Conservation (phyloP, 2,113 vertebrate species). For the Hippolais icterina region DNA sequence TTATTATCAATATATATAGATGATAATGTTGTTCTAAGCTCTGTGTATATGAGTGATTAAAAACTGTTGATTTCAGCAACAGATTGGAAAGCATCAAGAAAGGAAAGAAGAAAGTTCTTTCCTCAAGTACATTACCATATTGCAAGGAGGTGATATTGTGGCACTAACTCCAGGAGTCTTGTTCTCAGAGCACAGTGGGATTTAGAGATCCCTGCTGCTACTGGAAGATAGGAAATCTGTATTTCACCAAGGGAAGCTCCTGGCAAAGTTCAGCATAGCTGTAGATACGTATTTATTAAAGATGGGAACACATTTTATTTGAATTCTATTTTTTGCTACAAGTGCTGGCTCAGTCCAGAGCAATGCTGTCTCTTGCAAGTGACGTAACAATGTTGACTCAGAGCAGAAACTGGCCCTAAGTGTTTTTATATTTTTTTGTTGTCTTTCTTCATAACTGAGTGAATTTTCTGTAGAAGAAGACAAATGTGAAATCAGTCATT, state of each 20-base stretch:
- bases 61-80: neutral
- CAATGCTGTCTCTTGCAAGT: neutral
- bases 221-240: neutral
- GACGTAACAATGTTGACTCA: neutral
- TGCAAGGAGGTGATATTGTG: neutral
- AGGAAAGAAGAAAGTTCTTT: neutral
- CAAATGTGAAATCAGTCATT: neutral
- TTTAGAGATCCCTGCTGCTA: neutral
- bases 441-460: neutral
- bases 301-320: neutral
- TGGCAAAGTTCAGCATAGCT: conserved; percentile 2
- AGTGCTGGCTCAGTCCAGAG: neutral
- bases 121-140: neutral
- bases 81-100: neutral
- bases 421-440: neutral
- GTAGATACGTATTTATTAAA: conserved; percentile 2
- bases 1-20: neutral
- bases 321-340: neutral
- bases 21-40: neutral
- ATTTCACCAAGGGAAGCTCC: neutral
- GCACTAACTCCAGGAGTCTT: neutral
- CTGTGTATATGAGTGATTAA: neutral
- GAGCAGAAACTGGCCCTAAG: neutral
- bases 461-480: neutral
- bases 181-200: neutral